Percentiles rank a stretch among this genome's conserved stretches.
Evolutionary conservation across 2,797 vertebrate genomes (phyloP).

Genomic region (Myoxocephalus aenaeus): DNA sequence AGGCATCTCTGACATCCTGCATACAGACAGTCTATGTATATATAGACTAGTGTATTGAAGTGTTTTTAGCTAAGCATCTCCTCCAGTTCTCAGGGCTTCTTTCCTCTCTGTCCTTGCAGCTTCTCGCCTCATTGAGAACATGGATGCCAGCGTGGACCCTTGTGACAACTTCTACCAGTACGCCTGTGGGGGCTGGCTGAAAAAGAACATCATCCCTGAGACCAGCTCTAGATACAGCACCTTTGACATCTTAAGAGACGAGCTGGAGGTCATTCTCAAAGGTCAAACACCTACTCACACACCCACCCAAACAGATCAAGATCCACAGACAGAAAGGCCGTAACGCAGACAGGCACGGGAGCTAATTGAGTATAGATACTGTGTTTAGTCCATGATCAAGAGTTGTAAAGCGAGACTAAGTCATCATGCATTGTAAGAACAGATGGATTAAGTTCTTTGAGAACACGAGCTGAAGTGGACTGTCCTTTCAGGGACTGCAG

Average conservation of each 20-base stretch:
- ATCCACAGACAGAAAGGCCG: neutral
- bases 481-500: conserved; percentile 49
- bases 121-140: conserved; percentile 93
- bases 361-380: neutral
- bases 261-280: conserved; percentile 95
- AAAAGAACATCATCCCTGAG: conserved; percentile 94
- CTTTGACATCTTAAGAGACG: conserved; percentile 94
- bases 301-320: neutral
- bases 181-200: conserved; percentile 96
- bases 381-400: neutral
- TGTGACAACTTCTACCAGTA: conserved; percentile 95
- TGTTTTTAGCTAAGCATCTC: neutral
- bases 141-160: conserved; percentile 88
- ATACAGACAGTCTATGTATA: neutral
- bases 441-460: conserved; percentile 30
- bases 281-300: conserved; percentile 77
- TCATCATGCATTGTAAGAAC: conserved; percentile 32
- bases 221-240: conserved; percentile 95
- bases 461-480: conserved; percentile 43
- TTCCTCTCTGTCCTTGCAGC: conserved; percentile 78
- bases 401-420: neutral
- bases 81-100: neutral
- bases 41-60: neutral
- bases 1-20: conserved; percentile 3
- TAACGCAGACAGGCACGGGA: neutral